These are phyloP conservation scores for Danionella dracula DNA, from an alignment of 2,797 vertebrate species.

Conservation along the genomic window DNA sequence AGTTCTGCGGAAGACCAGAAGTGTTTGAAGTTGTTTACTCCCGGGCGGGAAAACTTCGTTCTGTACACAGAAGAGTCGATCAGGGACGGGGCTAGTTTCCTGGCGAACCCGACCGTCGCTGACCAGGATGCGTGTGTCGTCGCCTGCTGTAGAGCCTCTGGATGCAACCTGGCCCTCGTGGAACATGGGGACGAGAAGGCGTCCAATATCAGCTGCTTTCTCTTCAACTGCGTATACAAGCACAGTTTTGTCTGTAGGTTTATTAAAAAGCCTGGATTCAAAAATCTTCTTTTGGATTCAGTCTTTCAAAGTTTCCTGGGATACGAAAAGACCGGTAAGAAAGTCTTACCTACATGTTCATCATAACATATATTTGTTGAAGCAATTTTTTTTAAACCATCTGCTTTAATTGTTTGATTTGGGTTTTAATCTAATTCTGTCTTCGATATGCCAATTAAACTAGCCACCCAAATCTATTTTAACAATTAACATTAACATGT, in stretches of 20 bases:
- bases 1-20: slow-evolving; percentile 22
- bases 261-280: slow-evolving; percentile 69
- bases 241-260: slow-evolving; percentile 83
- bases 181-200: slow-evolving; percentile 46
- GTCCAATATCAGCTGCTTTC: slow-evolving; percentile 65
- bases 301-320: slow-evolving; percentile 64
- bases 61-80: slow-evolving; percentile 78
- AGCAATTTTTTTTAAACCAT: too few species aligned
- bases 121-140: slow-evolving; percentile 58
- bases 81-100: slow-evolving; percentile 71
- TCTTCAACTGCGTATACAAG: slow-evolving; percentile 81
- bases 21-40: slow-evolving; percentile 50
- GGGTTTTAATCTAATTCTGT: too few species aligned
- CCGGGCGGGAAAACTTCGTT: slow-evolving; percentile 63
- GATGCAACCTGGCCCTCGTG: slow-evolving; percentile 81
- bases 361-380: too few species aligned
- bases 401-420: too few species aligned
- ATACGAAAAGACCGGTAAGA: not conserved
- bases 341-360: not conserved
- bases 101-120: slow-evolving; percentile 57
- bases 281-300: slow-evolving; percentile 64
- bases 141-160: slow-evolving; percentile 66
- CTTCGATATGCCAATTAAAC: too few species aligned
- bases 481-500: too few species aligned
- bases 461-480: too few species aligned